Percentiles rank a stretch among this genome's conserved stretches.
These are phyloP conservation scores for Bothrops jararaca DNA, from an alignment of 2,113 vertebrate species.

Conservation along the genomic window DNA sequence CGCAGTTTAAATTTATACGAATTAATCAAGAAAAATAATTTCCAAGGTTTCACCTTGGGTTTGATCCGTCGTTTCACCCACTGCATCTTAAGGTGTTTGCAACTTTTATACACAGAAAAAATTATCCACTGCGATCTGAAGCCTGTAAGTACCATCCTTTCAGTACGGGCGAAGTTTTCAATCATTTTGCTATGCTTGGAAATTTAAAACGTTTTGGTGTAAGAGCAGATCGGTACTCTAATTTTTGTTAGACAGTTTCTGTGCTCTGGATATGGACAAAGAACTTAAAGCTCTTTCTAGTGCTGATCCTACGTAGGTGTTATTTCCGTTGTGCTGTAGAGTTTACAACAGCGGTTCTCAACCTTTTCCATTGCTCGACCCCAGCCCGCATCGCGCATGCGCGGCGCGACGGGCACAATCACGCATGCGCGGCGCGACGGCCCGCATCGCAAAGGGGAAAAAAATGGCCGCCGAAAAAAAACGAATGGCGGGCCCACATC, in stretches of 20 bases:
- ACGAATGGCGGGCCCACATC: too few species aligned
- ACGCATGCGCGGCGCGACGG: too few species aligned
- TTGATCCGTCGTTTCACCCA: conserved; percentile 84
- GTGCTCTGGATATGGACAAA: not conserved
- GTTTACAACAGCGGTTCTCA: too few species aligned
- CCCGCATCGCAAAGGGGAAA: too few species aligned
- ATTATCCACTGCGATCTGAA: conserved; percentile 97
- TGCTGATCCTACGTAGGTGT: too few species aligned
- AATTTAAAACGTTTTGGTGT: not conserved
- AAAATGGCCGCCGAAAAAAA: too few species aligned
- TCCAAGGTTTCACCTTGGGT: conserved; percentile 88
- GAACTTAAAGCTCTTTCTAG: not conserved
- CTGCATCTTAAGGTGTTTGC: conserved; percentile 85
- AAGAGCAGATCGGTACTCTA: not conserved
- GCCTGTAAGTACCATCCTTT: conserved; percentile 73
- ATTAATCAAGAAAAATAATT: conserved; percentile 91
- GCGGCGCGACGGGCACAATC: too few species aligned
- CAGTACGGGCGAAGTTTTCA: not conserved
- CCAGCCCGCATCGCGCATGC: too few species aligned
- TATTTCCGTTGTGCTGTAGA: not conserved
- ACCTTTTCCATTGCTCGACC: too few species aligned
- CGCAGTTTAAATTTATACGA: conserved; percentile 89
- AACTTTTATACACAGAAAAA: conserved; percentile 88
- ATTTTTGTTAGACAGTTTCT: not conserved
- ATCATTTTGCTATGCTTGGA: not conserved